Conservation (phyloP, 2,888 invertebrate species). For the Cerastis rubricosa region DNA sequence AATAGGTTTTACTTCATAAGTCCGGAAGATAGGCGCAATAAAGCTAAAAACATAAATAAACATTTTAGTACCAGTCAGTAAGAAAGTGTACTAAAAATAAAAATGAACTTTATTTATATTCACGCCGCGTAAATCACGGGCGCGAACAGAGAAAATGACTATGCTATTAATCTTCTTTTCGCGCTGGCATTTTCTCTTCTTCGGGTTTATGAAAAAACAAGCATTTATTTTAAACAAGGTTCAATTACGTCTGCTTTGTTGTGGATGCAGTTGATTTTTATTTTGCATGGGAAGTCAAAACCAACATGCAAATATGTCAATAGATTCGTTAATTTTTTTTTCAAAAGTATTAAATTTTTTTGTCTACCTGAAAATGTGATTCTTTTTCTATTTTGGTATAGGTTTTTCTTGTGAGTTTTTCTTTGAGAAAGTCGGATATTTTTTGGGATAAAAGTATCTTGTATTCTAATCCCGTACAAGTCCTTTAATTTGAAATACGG, state of each 20-base stretch:
- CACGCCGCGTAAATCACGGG: slow-evolving; percentile 61
- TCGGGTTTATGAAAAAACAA: slow-evolving; percentile 5
- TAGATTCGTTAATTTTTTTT: neutral
- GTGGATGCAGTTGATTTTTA: slow-evolving; percentile 22
- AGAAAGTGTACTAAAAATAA: slow-evolving; percentile 60
- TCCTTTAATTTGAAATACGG: neutral
- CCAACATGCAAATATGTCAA: slow-evolving; percentile 1
- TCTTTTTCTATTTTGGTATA: neutral
- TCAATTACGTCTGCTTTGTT: neutral
- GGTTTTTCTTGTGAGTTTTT: neutral
- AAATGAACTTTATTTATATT: slow-evolving; percentile 61
- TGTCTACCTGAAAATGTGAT: neutral
- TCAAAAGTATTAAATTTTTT: neutral
- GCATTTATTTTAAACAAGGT: slow-evolving; percentile 31
- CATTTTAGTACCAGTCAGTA: slow-evolving; percentile 56
- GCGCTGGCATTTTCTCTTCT: slow-evolving; percentile 28
- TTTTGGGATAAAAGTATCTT: neutral
- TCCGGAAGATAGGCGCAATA: slow-evolving; percentile 54
- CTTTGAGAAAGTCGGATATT: neutral
- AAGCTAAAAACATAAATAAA: slow-evolving; percentile 60
- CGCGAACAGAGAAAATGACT: slow-evolving; percentile 62
- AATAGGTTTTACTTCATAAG: slow-evolving; percentile 57
- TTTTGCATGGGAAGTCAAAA: neutral
- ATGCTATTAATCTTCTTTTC: slow-evolving; percentile 53
- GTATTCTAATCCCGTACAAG: neutral